Percentiles rank a stretch among this genome's conserved stretches.
phyloP scores from a whole-genome alignment of 1,140 invertebrate genomes.

The Intoshia linei region DNA sequence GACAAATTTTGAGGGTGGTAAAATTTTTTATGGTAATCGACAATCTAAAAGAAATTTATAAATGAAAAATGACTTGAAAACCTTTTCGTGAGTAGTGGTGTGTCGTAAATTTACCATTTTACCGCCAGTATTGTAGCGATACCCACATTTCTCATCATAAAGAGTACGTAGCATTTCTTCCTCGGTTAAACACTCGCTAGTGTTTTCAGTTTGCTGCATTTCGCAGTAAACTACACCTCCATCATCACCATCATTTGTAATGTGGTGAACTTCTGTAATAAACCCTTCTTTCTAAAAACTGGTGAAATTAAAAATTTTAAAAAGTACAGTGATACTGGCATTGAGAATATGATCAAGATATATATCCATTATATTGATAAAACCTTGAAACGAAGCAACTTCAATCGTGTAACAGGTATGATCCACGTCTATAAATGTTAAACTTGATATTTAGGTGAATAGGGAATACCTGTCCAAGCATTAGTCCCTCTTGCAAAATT shows the following conservation, averaged over 20 bases:
- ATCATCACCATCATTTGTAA: conserved; percentile 49
- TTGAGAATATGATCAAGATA: conserved; percentile 58
- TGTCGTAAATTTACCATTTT: conserved; percentile 45
- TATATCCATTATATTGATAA: conserved; percentile 49
- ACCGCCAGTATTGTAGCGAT: conserved; percentile 47
- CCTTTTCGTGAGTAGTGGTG: conserved; percentile 43
- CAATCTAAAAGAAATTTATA: conserved; percentile 26
- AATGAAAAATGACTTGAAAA: conserved; percentile 12
- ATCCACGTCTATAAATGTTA: too few relatives aligned
- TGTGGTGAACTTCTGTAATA: conserved; percentile 58
- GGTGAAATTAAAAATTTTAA: background rate
- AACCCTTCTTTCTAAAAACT: too few relatives aligned
- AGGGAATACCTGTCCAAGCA: conserved; percentile 42
- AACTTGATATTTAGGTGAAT: too few relatives aligned
- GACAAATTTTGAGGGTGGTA: conserved; percentile 60
- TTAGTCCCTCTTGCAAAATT: conserved; percentile 60
- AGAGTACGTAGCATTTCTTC: conserved; percentile 31
- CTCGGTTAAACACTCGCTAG: conserved; percentile 32
- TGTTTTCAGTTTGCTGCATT: conserved; percentile 52
- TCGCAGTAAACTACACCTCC: conserved; percentile 67
- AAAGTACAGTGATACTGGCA: conserved; percentile 36
- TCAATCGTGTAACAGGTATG: conserved; percentile 56
- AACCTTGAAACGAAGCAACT: conserved; percentile 50
- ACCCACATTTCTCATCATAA: conserved; percentile 45
- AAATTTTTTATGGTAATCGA: conserved; percentile 43